Evolutionary conservation across 1,140 invertebrate genomes (phyloP), one percentile per base, ranked within the genome.

Genomic region (Gyrodactylus salaris): DNA sequence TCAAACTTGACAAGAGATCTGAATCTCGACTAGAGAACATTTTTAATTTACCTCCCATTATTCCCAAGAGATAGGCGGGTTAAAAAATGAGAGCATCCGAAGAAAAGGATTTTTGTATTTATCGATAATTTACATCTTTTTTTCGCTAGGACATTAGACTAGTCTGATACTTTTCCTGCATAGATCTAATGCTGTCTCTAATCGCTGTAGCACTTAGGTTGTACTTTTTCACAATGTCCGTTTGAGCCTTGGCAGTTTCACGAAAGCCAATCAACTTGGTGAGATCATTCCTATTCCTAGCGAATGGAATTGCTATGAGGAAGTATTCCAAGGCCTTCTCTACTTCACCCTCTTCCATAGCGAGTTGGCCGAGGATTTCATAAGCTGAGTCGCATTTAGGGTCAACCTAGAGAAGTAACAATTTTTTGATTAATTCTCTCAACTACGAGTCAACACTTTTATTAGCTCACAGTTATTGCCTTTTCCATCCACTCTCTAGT

Each of bases 271-370:
- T 71, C 25, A 71, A 25, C 1, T 25, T 71, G 21, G 7, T 20
- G 19, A 71, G 21, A 1, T 71, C 70, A 21, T 71, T 21, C 1
- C 24, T 21, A n/a, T 71, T 71, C n/a, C 70, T 22, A n/a, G 70
- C 70, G 26, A 25, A 71, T n/a, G 25, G 25, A 1, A 71, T 26
- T 25, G 70, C 70, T 2, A 1, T 16, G 20, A 25, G 21, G 1
- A 71, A 25, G 7, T 24, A 25, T 71, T 71, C 70, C n/a, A 71
- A n/a, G 21, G 70, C 70, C 25, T 71, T 71, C n/a, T 71, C 21
- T 1, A 71, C 7, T 21, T 71, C 70, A 24, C 70, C 70, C 1
- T 71, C 70, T 25, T 71, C 25, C 21, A 71, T 71, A 26, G 25
- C 21, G 20, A 71, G 7, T 25, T 21, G 21, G 7, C 21, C 70